Evolutionary conservation across 2,797 vertebrate species (phyloP).

Genomic region (Melanotaenia maccullochi): DNA sequence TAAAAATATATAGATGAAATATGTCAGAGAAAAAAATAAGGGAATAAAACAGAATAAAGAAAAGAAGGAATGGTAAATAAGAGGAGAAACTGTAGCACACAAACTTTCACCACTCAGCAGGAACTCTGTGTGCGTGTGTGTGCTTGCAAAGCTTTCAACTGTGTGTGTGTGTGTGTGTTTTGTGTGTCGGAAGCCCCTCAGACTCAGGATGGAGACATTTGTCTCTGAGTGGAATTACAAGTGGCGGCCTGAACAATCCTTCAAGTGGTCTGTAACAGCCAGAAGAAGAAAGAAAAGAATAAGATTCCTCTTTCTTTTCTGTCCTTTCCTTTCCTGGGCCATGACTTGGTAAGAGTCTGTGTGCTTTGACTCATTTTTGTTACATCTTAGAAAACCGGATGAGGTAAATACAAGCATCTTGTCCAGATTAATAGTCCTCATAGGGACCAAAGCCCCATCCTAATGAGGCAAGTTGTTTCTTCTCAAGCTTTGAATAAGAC

Average conservation of each 20-base stretch:
- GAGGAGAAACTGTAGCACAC: constrained; percentile 25
- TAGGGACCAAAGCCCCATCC: neutral
- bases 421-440: neutral
- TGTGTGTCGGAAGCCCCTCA: constrained; percentile 65
- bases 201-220: constrained; percentile 74
- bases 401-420: constrained; percentile 4
- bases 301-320: constrained; percentile 61
- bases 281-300: constrained; percentile 29
- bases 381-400: neutral
- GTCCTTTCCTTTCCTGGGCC: constrained; percentile 43
- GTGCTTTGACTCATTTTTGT: constrained; percentile 8
- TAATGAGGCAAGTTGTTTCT: neutral
- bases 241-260: constrained; percentile 77
- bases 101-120: constrained; percentile 13
- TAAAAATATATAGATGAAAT: constrained; percentile 20
- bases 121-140: constrained; percentile 33
- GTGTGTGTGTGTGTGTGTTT: constrained; percentile 36
- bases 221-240: constrained; percentile 83
- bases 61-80: constrained; percentile 21
- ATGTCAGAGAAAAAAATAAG: constrained; percentile 11
- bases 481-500: neutral
- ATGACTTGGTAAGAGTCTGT: constrained; percentile 20
- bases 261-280: constrained; percentile 69
- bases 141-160: constrained; percentile 25
- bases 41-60: constrained; percentile 42